phyloP scores from a whole-genome alignment of 2,797 vertebrate genomes.

The Etheostoma nigrum region DNA sequence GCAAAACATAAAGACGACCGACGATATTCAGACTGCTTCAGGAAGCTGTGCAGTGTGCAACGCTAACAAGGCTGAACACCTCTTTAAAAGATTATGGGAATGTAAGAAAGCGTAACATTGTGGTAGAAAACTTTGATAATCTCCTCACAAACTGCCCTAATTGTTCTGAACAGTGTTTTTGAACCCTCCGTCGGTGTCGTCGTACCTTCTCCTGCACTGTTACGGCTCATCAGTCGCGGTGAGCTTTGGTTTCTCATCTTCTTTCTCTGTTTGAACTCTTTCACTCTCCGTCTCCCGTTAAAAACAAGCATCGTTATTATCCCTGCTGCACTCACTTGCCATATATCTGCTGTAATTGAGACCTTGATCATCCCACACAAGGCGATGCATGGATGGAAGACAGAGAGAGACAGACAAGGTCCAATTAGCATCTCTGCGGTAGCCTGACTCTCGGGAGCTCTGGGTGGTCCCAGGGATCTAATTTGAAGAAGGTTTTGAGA shows the following conservation, averaged over 20 bases:
- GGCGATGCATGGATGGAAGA: conserved; percentile 35
- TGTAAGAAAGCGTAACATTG: neutral
- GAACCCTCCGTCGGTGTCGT: neutral
- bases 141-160: conserved; percentile 12
- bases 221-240: neutral
- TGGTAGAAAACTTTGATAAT: neutral
- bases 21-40: neutral
- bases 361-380: conserved; percentile 73
- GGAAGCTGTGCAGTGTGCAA: neutral
- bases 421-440: conserved; percentile 70
- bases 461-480: conserved; percentile 63
- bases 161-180: conserved; percentile 22
- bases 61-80: neutral
- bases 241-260: conserved; percentile 6
- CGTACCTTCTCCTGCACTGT: neutral
- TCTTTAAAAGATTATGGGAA: neutral
- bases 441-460: conserved; percentile 35
- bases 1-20: neutral
- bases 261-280: conserved; percentile 35
- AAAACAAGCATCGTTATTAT: conserved; percentile 51
- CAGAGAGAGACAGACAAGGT: conserved; percentile 40
- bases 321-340: conserved; percentile 36
- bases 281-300: conserved; percentile 13
- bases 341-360: conserved; percentile 51
- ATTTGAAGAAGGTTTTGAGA: conserved; percentile 57